Evolutionary conservation across 2,797 vertebrate species (phyloP), one percentile per base, ranked within the genome.

Genomic region (Malacoraja senta): DNA sequence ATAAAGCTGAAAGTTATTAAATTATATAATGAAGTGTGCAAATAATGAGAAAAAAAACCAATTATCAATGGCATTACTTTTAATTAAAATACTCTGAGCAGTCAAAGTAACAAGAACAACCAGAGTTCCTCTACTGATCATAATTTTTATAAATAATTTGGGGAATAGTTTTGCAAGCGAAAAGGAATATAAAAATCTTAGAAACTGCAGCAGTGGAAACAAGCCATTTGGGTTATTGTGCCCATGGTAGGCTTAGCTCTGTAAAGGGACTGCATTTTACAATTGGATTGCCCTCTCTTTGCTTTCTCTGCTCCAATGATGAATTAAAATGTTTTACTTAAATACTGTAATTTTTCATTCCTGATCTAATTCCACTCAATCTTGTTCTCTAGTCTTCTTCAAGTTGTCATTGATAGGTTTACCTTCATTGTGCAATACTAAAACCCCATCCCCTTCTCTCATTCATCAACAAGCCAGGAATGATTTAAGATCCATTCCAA

Each of bases 121-220:
- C 81, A 61, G 58, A 65, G 61, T 12, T 15, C 15, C 58, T 65
- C 83, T 86, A 58, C 83, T 32, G 83, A 63, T 65, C 4, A 8
- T 86, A 61, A 86, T 65, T 15, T 86, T 65, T 32, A 65, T 32
- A 86, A 63, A 86, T 65, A 86, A 86, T 32, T 86, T 63, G 83
- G 13, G 12, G 61, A 29, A 63, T 65, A n/a, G 61, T 32, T 32
- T 63, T 86, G 83, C 58, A 86, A 86, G 29, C n/a, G 29, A 61
- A 63, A 86, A 86, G 83, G 29, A 65, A 63, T 86, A 19, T 65
- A n/a, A 86, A 71, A 65, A 32, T 19, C 15, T 8, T 53, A 24
- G n/a, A 32, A 65, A 86, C n/a, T 26, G 26, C 44, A 58, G 44
- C 38, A 58, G 24, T 53, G 8, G 44, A 81, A 24, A 44, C 44